Evolutionary conservation across 1,140 invertebrate genomes (phyloP).

Genomic region (Orius laevigatus): DNA sequence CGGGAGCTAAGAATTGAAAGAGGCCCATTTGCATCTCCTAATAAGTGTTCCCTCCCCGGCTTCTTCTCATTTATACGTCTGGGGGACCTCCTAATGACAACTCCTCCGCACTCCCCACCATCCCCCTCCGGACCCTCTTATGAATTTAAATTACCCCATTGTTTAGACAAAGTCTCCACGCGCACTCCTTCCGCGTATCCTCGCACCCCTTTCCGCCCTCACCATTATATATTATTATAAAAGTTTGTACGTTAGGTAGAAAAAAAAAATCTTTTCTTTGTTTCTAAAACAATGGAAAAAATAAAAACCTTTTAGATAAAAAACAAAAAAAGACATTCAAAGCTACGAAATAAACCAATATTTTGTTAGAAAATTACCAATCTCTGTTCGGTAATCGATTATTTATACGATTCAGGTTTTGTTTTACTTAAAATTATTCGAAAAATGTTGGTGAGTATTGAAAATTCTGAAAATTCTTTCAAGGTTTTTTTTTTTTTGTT

Average conservation of each 20-base stretch:
- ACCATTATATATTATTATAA: constrained; percentile 8
- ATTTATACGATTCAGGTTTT: no score
- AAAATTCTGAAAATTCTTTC: no score
- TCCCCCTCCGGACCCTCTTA: background rate
- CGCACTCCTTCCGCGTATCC: background rate
- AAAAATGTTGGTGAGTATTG: no score
- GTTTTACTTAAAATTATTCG: no score
- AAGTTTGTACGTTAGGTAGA: constrained; percentile 5
- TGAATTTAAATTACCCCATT: constrained; percentile 9
- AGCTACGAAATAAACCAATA: no score
- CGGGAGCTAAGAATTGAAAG: constrained; percentile 4
- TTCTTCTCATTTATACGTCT: constrained; percentile 9
- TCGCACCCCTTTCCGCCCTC: background rate
- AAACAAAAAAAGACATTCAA: no score
- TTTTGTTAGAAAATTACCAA: no score
- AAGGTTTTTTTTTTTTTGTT: no score
- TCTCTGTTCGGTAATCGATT: no score
- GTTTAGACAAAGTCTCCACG: constrained; percentile 1
- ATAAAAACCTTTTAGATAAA: no score
- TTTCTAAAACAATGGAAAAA: no score
- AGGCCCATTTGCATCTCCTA: constrained; percentile 8
- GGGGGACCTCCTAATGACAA: constrained; percentile 1
- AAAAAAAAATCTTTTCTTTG: background rate
- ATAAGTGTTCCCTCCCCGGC: background rate
- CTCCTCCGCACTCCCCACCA: background rate